Conservation (phyloP, 2,797 vertebrate genomes). For the Schizopygopsis malacanthus region DNA sequence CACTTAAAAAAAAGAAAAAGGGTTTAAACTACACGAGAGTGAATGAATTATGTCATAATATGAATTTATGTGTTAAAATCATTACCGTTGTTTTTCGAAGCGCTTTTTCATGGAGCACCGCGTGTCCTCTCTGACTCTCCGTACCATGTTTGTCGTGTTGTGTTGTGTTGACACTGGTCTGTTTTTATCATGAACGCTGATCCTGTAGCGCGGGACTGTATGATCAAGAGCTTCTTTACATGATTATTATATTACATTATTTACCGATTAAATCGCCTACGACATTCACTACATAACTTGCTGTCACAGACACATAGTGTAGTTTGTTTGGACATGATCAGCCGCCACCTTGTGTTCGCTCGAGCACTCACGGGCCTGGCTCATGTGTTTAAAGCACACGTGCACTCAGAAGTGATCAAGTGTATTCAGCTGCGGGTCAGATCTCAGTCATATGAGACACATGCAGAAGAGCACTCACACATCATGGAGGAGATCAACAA, state of each 20-base stretch:
- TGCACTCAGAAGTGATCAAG: not conserved
- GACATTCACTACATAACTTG: not conserved
- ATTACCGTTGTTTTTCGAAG: not conserved
- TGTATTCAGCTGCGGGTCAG: not conserved
- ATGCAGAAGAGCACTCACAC: no score
- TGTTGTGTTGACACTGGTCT: not conserved
- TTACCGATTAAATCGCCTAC: not conserved
- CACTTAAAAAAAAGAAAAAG: not conserved
- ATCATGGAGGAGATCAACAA: conserved; percentile 24
- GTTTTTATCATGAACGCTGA: not conserved
- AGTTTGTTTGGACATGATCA: conserved; percentile 1
- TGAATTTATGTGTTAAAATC: not conserved
- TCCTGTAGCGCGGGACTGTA: not conserved
- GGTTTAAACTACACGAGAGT: not conserved
- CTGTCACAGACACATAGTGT: not conserved
- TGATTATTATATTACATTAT: no score
- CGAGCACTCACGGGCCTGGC: not conserved
- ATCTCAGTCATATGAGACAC: not conserved
- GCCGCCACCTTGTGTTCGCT: not conserved
- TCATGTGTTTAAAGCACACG: not conserved
- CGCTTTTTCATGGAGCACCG: not conserved
- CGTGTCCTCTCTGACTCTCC: not conserved
- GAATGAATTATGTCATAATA: not conserved
- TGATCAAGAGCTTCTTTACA: not conserved
- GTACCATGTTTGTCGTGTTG: not conserved